A percentile compares a stretch with the other conserved stretches of the same genome.
Conservation (phyloP, 2,888 invertebrate species). For the Heliconius cydno region DNA sequence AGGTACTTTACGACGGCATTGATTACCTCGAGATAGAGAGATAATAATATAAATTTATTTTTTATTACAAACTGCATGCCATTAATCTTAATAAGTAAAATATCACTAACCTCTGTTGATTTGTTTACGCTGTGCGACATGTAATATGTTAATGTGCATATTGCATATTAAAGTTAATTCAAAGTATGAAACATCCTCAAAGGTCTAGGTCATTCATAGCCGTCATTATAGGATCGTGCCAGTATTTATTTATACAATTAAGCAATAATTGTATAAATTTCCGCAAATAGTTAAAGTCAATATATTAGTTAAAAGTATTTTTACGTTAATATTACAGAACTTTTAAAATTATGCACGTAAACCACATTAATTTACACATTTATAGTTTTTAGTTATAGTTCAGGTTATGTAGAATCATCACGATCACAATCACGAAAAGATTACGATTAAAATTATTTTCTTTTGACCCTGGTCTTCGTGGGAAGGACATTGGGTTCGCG, state of each 20-base stretch:
- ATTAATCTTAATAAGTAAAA: background rate
- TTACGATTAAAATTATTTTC: no score
- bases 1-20: no score
- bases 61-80: background rate
- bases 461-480: no score
- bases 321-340: background rate
- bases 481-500: no score
- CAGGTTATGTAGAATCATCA: background rate
- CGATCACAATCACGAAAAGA: no score
- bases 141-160: background rate
- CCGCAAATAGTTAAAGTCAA: no score
- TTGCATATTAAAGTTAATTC: background rate
- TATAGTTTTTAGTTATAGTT: background rate
- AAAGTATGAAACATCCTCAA: background rate
- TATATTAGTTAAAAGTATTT: no score
- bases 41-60: background rate
- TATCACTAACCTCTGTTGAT: background rate
- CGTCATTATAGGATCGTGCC: background rate
- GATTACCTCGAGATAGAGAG: no score
- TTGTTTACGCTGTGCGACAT: background rate
- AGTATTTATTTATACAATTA: conserved; percentile 2
- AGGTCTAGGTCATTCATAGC: background rate
- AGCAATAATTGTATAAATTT: background rate
- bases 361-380: background rate
- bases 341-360: background rate